Evolutionary conservation across 1,140 invertebrate species (phyloP).

Genomic region (Zaprionus taronus): DNA sequence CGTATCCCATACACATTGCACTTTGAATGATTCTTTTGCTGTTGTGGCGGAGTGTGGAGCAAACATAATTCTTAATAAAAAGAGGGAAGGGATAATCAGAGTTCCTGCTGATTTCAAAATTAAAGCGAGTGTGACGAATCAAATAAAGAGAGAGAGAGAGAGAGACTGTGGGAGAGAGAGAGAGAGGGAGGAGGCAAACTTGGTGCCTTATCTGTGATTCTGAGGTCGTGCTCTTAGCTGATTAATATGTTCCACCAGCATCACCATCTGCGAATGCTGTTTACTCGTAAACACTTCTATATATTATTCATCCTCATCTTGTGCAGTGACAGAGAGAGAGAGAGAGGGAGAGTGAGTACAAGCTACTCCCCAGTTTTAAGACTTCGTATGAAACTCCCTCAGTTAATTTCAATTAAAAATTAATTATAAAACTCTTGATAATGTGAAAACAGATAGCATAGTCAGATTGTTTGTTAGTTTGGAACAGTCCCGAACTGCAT

Average conservation of each 20-base stretch:
- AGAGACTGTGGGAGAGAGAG: not conserved
- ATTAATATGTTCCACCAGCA: constrained; percentile 29
- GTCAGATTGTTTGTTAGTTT: not conserved
- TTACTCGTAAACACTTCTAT: not conserved
- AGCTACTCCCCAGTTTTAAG: not conserved
- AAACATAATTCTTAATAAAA: constrained; percentile 71
- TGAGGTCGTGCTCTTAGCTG: constrained; percentile 36
- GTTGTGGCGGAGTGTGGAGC: constrained; percentile 19
- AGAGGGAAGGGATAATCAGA: not conserved
- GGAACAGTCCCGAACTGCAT: constrained; percentile 3
- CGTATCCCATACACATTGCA: not conserved
- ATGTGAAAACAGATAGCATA: constrained; percentile 45
- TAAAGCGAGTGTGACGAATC: constrained; percentile 18
- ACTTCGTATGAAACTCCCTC: not conserved
- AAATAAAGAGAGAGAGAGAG: constrained; percentile 9
- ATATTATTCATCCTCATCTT: not conserved
- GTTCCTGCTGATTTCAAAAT: constrained; percentile 15
- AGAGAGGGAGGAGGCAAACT: constrained; percentile 3
- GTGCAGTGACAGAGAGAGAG: not conserved
- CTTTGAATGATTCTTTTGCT: not conserved
- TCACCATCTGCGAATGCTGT: constrained; percentile 16
- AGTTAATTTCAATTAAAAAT: constrained; percentile 62
- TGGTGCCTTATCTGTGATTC: constrained; percentile 26
- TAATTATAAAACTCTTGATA: constrained; percentile 41
- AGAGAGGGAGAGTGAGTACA: not conserved